Evolutionary conservation across 2,797 vertebrate genomes (phyloP).

Genomic region (Pipistrellus pygmaeus): DNA sequence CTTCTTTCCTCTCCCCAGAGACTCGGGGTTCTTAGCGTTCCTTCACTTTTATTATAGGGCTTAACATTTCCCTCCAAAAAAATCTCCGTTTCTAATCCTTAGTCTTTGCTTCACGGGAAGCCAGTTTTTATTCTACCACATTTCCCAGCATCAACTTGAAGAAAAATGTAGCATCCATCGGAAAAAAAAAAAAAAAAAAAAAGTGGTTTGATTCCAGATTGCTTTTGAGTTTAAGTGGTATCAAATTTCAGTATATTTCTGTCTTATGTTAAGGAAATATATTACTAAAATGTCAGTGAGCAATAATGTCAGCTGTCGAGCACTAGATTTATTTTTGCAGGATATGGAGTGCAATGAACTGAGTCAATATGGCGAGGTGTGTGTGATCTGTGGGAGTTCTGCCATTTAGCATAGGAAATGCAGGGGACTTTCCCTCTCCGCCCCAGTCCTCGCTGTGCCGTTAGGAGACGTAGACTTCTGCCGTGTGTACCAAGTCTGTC

Average conservation of each 20-base stretch:
- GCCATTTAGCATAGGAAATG: conserved; percentile 82
- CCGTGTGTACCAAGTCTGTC: conserved; percentile 72
- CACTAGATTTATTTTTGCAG: conserved; percentile 88
- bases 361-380: conserved; percentile 87
- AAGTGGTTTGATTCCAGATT: conserved; percentile 85
- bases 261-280: conserved; percentile 87
- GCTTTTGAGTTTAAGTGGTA: conserved; percentile 84
- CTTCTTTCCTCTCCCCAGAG: neutral
- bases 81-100: conserved; percentile 73
- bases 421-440: conserved; percentile 78
- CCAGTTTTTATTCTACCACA: conserved; percentile 71
- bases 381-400: conserved; percentile 87
- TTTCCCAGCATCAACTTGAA: conserved; percentile 80
- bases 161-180: conserved; percentile 79
- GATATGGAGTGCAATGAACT: conserved; percentile 88
- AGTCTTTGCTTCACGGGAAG: conserved; percentile 78
- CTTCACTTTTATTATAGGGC: conserved; percentile 23
- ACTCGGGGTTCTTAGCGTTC: conserved; percentile 4
- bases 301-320: conserved; percentile 86
- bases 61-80: conserved; percentile 64
- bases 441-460: conserved; percentile 41
- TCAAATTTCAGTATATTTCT: conserved; percentile 88
- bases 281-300: conserved; percentile 84
- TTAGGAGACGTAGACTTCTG: conserved; percentile 76
- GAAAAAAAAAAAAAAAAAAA: conserved; percentile 55